Evolutionary conservation across 2,113 vertebrate species (phyloP), one percentile per base, ranked within the genome.

Genomic region (Thomomys bottae): DNA sequence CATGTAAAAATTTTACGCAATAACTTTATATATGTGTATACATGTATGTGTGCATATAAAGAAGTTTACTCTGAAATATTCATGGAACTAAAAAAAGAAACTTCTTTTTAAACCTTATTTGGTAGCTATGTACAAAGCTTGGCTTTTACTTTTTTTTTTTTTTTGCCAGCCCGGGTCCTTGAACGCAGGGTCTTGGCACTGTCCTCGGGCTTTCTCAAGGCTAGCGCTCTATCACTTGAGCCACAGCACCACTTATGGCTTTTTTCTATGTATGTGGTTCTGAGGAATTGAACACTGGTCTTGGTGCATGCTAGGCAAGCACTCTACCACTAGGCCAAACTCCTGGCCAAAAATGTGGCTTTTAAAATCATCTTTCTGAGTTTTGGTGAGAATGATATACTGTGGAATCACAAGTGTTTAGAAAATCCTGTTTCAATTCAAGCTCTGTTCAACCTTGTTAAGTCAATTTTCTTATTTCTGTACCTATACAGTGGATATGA

Each of bases 61-160:
- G 30, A 4, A 84, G 5, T 38, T 88, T 42, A 90, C 12, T 85
- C 64, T 59, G 9, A 95, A 95, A 91, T 54, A 85, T 38, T 76
- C 93, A 57, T 59, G 23, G 87, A 75, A 92, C 6, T 76, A 61
- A 72, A 94, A 86, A 61, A 30, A 63, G 26, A 79, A 89, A 75
- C n/a, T 49, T 87, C 20, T 82, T 80, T 84, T 68, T 42, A 92
- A 91, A 81, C 28, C 6, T 73, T 83, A 78, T 63, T 59, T 91
- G 40, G 24, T 57, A 68, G n/a, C 57, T 11, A 45, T 5, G 49
- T 8, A 8, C 6, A 45, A 45, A 45, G 45, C 6, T 45, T 8
- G 45, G 45, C 45, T 45, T 45, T 45, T 45, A 8, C 11, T 45
- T 45, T 45, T 45, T 45, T 45, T 45, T 45, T 45, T 45, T 45